Evolutionary conservation across 2,797 vertebrate species (phyloP), one percentile per base, ranked within the genome.

Genomic region (Galaxias olidus): DNA sequence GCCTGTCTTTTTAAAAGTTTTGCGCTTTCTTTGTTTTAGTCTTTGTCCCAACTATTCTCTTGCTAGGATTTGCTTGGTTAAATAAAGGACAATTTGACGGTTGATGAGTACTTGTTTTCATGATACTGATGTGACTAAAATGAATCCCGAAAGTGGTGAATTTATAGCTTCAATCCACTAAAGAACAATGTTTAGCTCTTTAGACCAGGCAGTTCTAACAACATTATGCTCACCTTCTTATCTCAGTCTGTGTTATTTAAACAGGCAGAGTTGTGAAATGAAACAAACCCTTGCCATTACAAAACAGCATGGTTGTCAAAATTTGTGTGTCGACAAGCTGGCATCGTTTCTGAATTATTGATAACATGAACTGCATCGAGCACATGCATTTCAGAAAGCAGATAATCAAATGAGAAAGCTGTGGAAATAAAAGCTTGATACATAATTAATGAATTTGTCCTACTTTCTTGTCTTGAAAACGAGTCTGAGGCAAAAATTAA

Each of bases 361-460:
- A 87, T 86, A 79, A 69, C 30, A 30, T 70, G 67, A 76, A 66
- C 81, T 60, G 75, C 77, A 84, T 85, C 77, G 79, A 84, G 76
- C 8, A 15, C 73, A 81, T 75, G 78, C 76, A 68, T 83, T 86
- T 82, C 77, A 84, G 76, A 85, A 84, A 72, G 69, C 74, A 77
- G 71, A 82, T 83, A 85, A 90, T 88, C 83, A 86, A 86, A 86
- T 79, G 72, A 80, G 83, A 87, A 82, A 73, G 62, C 63, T 73
- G 80, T 84, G 69, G 78, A 87, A 82, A 87, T 84, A 89, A 90
- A 89, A 80, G 73, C 42, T n/a, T 47, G 42, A 78, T 89, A 76
- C 91, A 91, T 88, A 84, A 90, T 90, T 57, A 75, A 90, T 89
- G 81, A 81, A 80, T 77, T 77, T 81, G 86, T 86, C 84, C 85